Evolutionary conservation across 2,113 vertebrate genomes (phyloP), one percentile per base, ranked within the genome.

Genomic region (Lepus timidus): DNA sequence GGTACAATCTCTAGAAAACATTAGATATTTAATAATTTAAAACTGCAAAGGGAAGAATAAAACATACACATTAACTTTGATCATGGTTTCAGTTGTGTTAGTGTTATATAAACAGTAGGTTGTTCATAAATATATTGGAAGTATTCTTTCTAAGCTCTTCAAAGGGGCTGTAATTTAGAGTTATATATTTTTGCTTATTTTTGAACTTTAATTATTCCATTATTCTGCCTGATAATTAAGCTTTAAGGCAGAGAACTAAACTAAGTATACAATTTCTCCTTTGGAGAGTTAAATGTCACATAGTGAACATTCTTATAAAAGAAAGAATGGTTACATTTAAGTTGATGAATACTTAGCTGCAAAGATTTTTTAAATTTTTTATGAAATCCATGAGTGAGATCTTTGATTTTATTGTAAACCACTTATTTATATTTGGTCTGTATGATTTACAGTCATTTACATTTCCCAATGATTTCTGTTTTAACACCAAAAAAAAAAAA

Each of bases 111-210:
- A 97, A 85, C 73, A 85, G 74, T 94, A 94, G 65, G 51, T 94
- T 96, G 85, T 97, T 92, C 96, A 94, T 97, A 96, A 85, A 62
- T 67, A 36, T 92, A 89, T 83, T 96, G 85, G 6, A 95, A 94
- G 82, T 89, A 81, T 82, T 97, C 83, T 79, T 96, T 93, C 92
- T 97, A 97, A 97, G 91, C 93, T 82, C 89, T 97, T 96, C 91
- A 62, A 96, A 97, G 55, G 80, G 75, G 39, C 78, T 88, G 33
- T 96, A 89, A 68, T 93, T 95, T 85, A 94, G 95, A 97, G 44
- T 93, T 58, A 44, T 73, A 94, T 94, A 94, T 96, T 96, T 51
- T 85, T 92, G 0, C 93, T 96, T 70, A 88, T 93, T 91, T 95
- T 97, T 78, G 94, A 91, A 76, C 33, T 73, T 96, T 68, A 88